Base-by-base conservation (phyloP, 2,113 vertebrate species). In the Alexandromys fortis region DNA sequence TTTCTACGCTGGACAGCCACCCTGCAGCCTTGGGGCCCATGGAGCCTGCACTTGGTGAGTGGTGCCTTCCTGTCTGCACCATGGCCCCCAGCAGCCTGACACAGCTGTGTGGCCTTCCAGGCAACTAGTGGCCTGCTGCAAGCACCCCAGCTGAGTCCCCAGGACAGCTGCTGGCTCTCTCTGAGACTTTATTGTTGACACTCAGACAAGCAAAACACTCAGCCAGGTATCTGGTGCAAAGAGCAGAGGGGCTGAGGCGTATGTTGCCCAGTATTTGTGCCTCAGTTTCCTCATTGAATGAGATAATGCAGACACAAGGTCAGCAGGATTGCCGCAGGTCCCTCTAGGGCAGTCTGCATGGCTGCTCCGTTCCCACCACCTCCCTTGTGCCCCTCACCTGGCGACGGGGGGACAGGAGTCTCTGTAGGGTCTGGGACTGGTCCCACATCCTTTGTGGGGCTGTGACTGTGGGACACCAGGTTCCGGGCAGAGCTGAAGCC, bases 401-500 rank as follows among this genome's bases (percentile, higher is more conserved):
- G 65, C 55, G 83, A 49, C 76, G 28, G 83, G 17, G 93, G 30
- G 7, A 33, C 61, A 33, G 42, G 30, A 49, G 65, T 47, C 85
- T 45, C 83, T 2, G 38, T 33, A 0, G 96, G 3, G 9, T 81
- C n/a, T 0, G 47, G 0, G 0, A 6, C 21, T 0, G 75, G 58
- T 75, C 0, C 93, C 65, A 77, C 11, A 11, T 93, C 93, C 58
- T 47, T 97, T 0, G 5, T 24, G 3, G 97, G 38, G 30, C 95
- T 22, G 24, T 95, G 94, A 5, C 86, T 26, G 0, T 10, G 45
- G 73, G 89, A 47, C 81, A 95, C 17, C 17, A 94, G 95, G 90
- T 95, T 98, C 73, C 97, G 93, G 28, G 97, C 97, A 21, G 97
- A 93, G 7, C 93, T 92, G 92, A 98, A 98, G 92, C 97, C 97